Evolutionary conservation across 2,113 vertebrate species (phyloP), one percentile per base, ranked within the genome.

Genomic region (Solea solea): DNA sequence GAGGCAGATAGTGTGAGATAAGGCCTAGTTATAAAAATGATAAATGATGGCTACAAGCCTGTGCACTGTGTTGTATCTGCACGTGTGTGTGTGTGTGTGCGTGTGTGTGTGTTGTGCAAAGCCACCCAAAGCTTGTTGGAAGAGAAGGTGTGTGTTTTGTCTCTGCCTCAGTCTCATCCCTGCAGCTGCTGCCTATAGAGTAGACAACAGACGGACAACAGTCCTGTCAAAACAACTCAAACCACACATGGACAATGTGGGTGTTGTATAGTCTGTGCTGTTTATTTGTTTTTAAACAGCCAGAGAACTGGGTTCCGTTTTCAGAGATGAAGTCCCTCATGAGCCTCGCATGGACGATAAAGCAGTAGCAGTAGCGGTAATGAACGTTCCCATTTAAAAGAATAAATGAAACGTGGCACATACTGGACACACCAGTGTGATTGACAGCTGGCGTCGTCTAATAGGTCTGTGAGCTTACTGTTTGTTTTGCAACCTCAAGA

Each of bases 131-230:
- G 48, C 52, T 55, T 74, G 67, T 60, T 62, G 8, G 15, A 70
- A 57, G 21, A 58, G 64, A 48, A 54, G 27, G 46, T 80, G 68
- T 72, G 70, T 81, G 72, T 82, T 84, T 81, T 76, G 59, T 86
- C 71, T 80, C 10, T 27, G 46, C 41, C 39, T 77, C 64, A 73
- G 2, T 60, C 53, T 57, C 14, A 3, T 42, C 10, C 1, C 15
- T 49, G 71, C 81, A 87, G 80, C 81, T 85, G 86, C 64, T 84
- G 77, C 48, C 21, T 74, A 9, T 39, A 53, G 57, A 75, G 56
- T 11, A 59, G 34, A 73, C 44, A 61, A 69, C 66, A 25, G 12
- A 51, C 49, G n/a, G 10, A 58, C 15, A 41, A 40, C 55, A 65
- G 56, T 50, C 25, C 59, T 79, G 67, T 76, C 52, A 75, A 69